Conservation (phyloP, 2,113 vertebrate genomes). For the Eurystomus gularis region DNA sequence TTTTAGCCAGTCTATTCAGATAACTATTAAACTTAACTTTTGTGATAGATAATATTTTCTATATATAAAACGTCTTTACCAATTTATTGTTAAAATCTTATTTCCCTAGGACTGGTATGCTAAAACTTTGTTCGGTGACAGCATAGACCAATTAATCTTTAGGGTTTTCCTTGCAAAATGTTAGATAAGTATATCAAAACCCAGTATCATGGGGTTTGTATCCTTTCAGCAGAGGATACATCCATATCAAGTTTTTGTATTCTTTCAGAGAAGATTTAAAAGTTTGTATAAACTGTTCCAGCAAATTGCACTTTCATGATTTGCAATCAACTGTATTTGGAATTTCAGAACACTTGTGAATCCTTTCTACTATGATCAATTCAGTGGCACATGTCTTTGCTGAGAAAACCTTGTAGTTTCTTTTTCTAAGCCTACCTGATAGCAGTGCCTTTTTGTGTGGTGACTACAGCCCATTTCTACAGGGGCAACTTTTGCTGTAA, state of each 20-base stretch:
- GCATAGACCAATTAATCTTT: conserved; percentile 33
- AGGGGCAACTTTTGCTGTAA: not conserved
- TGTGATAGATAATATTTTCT: conserved; percentile 43
- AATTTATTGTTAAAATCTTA: not conserved
- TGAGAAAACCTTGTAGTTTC: not conserved
- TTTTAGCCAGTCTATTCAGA: conserved; percentile 49
- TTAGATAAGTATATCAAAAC: not conserved
- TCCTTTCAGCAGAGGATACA: not conserved
- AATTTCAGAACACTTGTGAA: not conserved
- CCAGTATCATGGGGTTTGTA: not conserved
- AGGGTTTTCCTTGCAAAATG: not conserved
- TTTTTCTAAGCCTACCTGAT: not conserved
- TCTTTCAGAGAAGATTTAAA: not conserved
- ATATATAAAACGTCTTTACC: not conserved
- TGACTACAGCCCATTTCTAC: not conserved
- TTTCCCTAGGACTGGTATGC: not conserved
- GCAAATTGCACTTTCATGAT: not conserved
- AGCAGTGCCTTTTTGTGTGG: not conserved
- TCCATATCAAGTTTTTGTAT: not conserved
- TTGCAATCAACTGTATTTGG: not conserved
- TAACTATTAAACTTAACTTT: conserved; percentile 1
- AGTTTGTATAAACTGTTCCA: not conserved
- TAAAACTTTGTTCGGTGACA: conserved; percentile 17
- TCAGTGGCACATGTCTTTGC: not conserved
- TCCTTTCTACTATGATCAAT: not conserved